Base-by-base conservation (phyloP, 2,113 vertebrate genomes). In the Indicator maculatus region DNA sequence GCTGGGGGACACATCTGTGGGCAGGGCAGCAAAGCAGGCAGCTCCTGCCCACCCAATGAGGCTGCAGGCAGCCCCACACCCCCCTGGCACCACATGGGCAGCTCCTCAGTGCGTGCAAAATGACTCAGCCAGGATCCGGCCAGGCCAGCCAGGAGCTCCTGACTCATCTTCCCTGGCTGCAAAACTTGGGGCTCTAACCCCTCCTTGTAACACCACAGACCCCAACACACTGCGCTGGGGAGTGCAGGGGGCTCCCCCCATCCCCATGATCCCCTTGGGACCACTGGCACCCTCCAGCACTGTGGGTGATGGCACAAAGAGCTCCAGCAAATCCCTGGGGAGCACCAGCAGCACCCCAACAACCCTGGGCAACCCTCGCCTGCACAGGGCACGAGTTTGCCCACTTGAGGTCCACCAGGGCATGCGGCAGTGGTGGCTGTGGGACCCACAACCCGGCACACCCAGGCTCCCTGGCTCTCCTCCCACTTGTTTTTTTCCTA, bases 41-140 rank as follows among this genome's bases (percentile, higher is more conserved):
- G 78, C 65, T 66, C 58, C 8, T 19, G 67, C 11, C 47, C 76
- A 36, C 60, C 28, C 55, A 2, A 1, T 8, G 52, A 30, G 65
- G 21, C 19, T 0, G 1, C 4, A 1, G 59, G 65, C 75, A 84
- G 79, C 79, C 66, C 83, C 0, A 44, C 65, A 61, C 11, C 71
- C 65, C 86, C 83, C 5, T 16, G 3, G 63, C 70, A 39, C 21
- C 3, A n/a, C 86, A 19, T 6, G 28, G 83, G 73, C 82, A n/a
- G 67, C 86, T 90, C 67, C 93, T 88, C 93, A 96, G 93, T 39
- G 44, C 81, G 55, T 38, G 73, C 7, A 0, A 92, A 92, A 90
- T 96, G 93, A 95, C 93, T 96, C 95, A 95, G 95, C 75, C 91
- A 1, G 95, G 91, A 96, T 93, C 93, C 41, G 45, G 75, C 82